Base-by-base conservation (phyloP, 2,113 vertebrate species). In the Sterrhoptilus dennistouni region DNA sequence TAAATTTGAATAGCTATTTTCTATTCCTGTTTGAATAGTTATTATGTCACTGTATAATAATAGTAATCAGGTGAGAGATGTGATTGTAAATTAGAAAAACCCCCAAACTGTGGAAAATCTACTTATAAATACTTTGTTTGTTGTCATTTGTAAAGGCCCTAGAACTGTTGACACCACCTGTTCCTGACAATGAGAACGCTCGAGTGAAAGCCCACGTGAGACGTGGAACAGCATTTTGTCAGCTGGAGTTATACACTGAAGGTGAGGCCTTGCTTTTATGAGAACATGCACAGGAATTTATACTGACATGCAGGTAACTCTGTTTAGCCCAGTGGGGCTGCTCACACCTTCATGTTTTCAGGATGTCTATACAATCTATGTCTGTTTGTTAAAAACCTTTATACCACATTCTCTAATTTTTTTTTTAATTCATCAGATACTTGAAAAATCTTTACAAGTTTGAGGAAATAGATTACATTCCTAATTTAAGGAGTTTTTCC, bases 221-320 rank as follows among this genome's bases (percentile, higher is more conserved):
- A 60, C 96, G 99, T 68, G 99, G 99, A 33, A 97, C 99, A 38
- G 99, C 99, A 0, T 99, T 99, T 97, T 99, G 99, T 96, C 98
- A 99, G 89, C 97, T 99, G 66, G 98, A 99, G 94, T 98, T 99
- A n/a, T 99, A 98, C 42, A 84, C 98, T 28, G 99, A 99, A 98
- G 99, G 98, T 99, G 97, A 96, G 96, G 90, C 28, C 64, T 53
- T 71, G 24, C 8, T 40, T 59, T 66, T 66, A 1, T 50, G 29
- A 47, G 66, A 69, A 44, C 7, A 8, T 23, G 35, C 57, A 29
- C 14, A 14, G 52, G 33, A 56, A 20, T 86, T 83, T 76, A 20
- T 29, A 40, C 29, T 57, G 65, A 38, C 49, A 8, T 29, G 11
- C 11, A 38, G 61, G 28, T 61, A 52, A 45, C 27, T 75, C 27